Evolutionary conservation across 1,140 invertebrate species (phyloP), one percentile per base, ranked within the genome.

Genomic region (Leptopilina clavipes): DNA sequence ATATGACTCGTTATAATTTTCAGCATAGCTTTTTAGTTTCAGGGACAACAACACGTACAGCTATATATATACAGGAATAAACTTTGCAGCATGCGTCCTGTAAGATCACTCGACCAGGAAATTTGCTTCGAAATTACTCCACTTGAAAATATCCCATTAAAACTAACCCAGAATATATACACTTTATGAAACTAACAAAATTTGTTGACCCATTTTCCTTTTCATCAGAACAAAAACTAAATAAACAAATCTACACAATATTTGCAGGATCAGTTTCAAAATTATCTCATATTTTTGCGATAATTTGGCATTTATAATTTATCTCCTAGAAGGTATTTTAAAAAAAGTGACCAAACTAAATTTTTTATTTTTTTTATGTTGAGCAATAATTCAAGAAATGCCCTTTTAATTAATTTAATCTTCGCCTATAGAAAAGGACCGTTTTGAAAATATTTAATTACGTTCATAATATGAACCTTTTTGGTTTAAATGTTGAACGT

Each of bases 1-100:
- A 79, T 72, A 72, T 65, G 25, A 65, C 25, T 70, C 14, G 54
- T 75, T 70, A 79, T 82, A 81, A 80, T 79, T 79, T n/a, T 71
- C 65, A 56, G 22, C 0, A 7, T 31, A 12, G 22, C 22, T 5
- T 65, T 65, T 65, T 14, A 65, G 22, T 31, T 65, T 65, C 22
- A 31, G 22, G 22, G 22, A 31, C 59, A 31, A 0, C 22, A 6
- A 31, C 59, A 65, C 12, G 12, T 59, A 59, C 8, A 59, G 17
- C 52, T 59, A 22, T 25, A 14, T 31, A 31, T 6, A 14, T 31
- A 8, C 59, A 12, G 45, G 45, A 48, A 48, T 52, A 8, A 65
- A 65, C 12, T 65, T 65, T 37, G 22, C 7, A 65, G 59, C 59
- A 65, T n/a, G 25, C 3, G 25, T 65, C 14, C 22, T 65, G 25